phyloP scores from a whole-genome alignment of 1,140 invertebrate species.

The Drosophila mayri region DNA sequence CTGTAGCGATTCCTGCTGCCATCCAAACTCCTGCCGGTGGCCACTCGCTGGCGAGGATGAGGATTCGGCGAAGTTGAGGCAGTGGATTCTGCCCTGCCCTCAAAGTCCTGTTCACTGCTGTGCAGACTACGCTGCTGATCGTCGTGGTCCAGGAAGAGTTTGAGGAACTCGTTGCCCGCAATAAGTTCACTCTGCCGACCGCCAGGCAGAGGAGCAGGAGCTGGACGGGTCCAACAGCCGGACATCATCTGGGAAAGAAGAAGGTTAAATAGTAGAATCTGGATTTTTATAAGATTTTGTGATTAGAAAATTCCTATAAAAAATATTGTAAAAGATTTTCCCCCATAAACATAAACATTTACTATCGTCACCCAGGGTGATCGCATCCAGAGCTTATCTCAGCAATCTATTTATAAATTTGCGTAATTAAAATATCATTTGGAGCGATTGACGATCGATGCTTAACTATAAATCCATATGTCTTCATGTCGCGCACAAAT shows the following conservation, averaged over 20 bases:
- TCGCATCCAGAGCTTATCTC: slow-evolving; percentile 64
- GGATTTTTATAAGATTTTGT: not conserved
- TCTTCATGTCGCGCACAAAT: slow-evolving; percentile 52
- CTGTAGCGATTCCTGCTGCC: slow-evolving; percentile 60
- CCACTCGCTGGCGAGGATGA: slow-evolving; percentile 17
- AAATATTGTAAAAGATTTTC: not conserved
- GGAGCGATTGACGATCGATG: slow-evolving; percentile 21
- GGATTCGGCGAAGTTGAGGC: slow-evolving; percentile 9
- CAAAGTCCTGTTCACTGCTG: slow-evolving; percentile 61
- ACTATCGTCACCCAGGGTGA: not conserved
- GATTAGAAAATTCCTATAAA: not conserved
- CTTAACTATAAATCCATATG: slow-evolving; percentile 27
- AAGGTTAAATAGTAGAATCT: not conserved
- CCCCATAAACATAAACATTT: not conserved
- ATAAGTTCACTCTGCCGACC: slow-evolving; percentile 76
- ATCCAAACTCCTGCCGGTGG: slow-evolving; percentile 63
- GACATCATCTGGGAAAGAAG: slow-evolving; percentile 57
- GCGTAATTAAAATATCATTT: slow-evolving; percentile 79
- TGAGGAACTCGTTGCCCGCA: slow-evolving; percentile 82
- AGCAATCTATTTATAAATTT: slow-evolving; percentile 73
- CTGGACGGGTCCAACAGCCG: slow-evolving; percentile 48
- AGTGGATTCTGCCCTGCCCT: slow-evolving; percentile 35
- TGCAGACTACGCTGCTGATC: slow-evolving; percentile 72
- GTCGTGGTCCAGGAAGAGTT: slow-evolving; percentile 76
- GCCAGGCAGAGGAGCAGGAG: slow-evolving; percentile 33